Evolutionary conservation across 2,113 vertebrate genomes (phyloP).

Genomic region (Urocitellus parryii): DNA sequence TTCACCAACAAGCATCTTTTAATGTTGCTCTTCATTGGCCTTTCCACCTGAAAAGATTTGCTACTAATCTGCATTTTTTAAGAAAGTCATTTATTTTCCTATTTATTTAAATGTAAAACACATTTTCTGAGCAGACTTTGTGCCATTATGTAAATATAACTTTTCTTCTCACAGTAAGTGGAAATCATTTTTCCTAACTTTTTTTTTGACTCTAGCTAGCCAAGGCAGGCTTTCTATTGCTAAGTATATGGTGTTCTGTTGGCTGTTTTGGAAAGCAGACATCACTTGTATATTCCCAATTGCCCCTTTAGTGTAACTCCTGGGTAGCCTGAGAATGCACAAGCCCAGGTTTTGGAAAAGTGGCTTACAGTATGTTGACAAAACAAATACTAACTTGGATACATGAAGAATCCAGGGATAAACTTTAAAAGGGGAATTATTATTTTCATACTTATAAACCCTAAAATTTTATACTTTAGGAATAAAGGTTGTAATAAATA

Average conservation of each 20-base stretch:
- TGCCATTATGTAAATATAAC: not conserved
- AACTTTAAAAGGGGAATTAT: not conserved
- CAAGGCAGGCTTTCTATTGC: not conserved
- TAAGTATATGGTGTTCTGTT: not conserved
- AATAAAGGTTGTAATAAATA: not conserved
- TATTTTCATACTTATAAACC: not conserved
- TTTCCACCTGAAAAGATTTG: not conserved
- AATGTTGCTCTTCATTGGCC: not conserved
- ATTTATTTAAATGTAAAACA: conserved; percentile 25
- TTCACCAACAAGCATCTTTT: not conserved
- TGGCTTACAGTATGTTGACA: not conserved
- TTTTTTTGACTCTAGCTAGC: not conserved
- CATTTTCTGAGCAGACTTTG: not conserved
- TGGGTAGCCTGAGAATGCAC: not conserved
- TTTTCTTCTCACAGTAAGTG: not conserved
- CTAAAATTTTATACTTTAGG: not conserved
- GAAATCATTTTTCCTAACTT: not conserved
- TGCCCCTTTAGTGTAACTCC: not conserved
- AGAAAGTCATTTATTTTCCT: conserved; percentile 17
- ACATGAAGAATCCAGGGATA: not conserved
- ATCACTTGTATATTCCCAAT: not conserved
- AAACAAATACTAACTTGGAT: not conserved
- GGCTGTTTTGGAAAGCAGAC: not conserved
- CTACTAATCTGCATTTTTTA: not conserved
- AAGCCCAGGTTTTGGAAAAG: not conserved